Conservation (phyloP, 1,140 invertebrate species). For the Aphis gossypii region DNA sequence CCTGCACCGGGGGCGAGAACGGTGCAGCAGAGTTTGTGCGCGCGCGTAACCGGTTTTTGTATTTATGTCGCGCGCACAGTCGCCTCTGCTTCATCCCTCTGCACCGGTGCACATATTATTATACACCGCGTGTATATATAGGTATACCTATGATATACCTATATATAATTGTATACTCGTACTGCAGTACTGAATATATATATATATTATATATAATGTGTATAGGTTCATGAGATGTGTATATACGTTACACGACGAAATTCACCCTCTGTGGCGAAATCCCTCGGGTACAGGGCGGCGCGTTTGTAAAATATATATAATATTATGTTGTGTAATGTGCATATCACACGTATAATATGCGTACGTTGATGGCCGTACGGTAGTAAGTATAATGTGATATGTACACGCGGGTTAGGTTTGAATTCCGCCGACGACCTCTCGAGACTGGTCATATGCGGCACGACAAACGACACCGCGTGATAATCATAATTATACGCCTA, state of each 20-base stretch:
- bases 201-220: background rate
- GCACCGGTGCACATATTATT: background rate
- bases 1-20: slow-evolving; percentile 27
- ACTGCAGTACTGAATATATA: background rate
- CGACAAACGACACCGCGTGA: background rate
- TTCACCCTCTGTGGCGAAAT: slow-evolving; percentile 5
- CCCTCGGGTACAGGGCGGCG: background rate
- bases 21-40: background rate
- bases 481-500: background rate
- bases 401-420: background rate
- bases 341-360: background rate
- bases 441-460: background rate
- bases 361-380: background rate
- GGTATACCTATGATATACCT: background rate
- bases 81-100: background rate
- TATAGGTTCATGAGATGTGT: too few relatives aligned
- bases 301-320: background rate
- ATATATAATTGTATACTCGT: background rate
- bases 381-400: background rate
- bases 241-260: slow-evolving; percentile 9
- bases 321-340: background rate
- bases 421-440: background rate
- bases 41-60: slow-evolving; percentile 22
- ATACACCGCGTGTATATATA: background rate
- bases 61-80: background rate